Base-by-base conservation (phyloP, 2,888 invertebrate genomes). In the Acronicta aceris region DNA sequence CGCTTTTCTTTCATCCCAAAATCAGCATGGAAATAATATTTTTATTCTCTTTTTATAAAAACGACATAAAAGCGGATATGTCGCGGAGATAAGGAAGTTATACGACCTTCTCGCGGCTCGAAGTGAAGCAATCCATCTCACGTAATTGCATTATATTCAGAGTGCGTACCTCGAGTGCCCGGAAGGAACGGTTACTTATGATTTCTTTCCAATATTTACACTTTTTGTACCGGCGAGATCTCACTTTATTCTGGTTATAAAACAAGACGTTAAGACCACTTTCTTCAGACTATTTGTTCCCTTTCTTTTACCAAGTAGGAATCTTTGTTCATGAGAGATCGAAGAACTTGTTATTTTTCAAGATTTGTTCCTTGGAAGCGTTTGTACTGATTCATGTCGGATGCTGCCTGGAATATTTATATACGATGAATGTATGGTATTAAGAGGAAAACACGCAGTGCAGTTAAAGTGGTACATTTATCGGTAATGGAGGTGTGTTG, bases 141-240 rank as follows among this genome's bases (percentile, higher is more conserved):
- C 81, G 87, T 89, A 89, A 90, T 89, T 89, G 87, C 89, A 88
- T 90, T 89, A 89, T 88, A 87, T 89, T 87, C 85, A 77, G 71
- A 82, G 82, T 87, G 85, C 85, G 83, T 84, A 81, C 75, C 78
- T 79, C 80, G 77, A 82, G 79, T 78, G 79, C 78, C 81, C 78
- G 75, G 76, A 77, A 83, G 78, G 81, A 78, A 79, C 76, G 76
- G 80, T 80, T 79, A 82, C 81, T 81, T 82, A 82, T 81, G 81
- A 81, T 83, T 81, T 80, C 78, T 82, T 81, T 78, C 83, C 80
- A 81, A 85, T 84, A 83, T 78, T 80, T 74, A 78, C 74, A 79
- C 76, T 83, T 78, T 81, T 78, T 73, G 70, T 68, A 59, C 59
- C 57, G 38, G 45, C 48, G 59, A 66, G 52, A 65, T 72, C 65